Conservation (phyloP, 1,140 invertebrate species). For the Neodiprion pinetum region DNA sequence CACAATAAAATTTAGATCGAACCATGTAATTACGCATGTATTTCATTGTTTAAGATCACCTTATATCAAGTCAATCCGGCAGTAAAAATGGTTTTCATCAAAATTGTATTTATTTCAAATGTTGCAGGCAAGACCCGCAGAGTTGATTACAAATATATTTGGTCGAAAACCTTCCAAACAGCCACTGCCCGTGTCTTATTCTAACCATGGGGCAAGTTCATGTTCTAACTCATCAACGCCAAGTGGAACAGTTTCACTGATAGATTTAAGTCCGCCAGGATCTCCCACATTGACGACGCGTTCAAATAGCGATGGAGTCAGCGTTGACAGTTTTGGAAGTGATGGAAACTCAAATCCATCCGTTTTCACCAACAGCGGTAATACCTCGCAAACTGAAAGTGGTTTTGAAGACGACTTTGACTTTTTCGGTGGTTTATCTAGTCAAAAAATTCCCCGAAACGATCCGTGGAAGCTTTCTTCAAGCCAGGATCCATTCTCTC, state of each 20-base stretch:
- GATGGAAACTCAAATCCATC: constrained; percentile 71
- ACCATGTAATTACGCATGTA: too few species aligned
- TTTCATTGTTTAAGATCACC: not conserved
- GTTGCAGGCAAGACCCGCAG: constrained; percentile 50
- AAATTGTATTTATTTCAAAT: constrained; percentile 9
- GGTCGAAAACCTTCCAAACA: constrained; percentile 33
- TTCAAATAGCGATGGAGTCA: constrained; percentile 76
- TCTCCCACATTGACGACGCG: constrained; percentile 76
- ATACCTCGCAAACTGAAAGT: constrained; percentile 76
- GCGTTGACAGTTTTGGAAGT: constrained; percentile 77
- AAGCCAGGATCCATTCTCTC: constrained; percentile 40
- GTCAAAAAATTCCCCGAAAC: constrained; percentile 34
- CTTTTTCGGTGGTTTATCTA: constrained; percentile 56
- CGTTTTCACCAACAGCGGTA: constrained; percentile 66
- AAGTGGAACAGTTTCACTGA: constrained; percentile 41
- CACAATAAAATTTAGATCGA: too few species aligned
- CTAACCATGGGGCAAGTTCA: constrained; percentile 12
- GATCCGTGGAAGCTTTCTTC: constrained; percentile 54
- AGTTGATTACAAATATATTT: constrained; percentile 52
- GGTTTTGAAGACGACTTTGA: constrained; percentile 81
- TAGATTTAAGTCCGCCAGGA: constrained; percentile 67
- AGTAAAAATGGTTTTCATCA: constrained; percentile 6
- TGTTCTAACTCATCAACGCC: constrained; percentile 29
- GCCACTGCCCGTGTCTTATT: constrained; percentile 12
- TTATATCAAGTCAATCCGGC: constrained; percentile 17